phyloP scores from a whole-genome alignment of 2,888 invertebrate genomes.

The Sisyra nigra region DNA sequence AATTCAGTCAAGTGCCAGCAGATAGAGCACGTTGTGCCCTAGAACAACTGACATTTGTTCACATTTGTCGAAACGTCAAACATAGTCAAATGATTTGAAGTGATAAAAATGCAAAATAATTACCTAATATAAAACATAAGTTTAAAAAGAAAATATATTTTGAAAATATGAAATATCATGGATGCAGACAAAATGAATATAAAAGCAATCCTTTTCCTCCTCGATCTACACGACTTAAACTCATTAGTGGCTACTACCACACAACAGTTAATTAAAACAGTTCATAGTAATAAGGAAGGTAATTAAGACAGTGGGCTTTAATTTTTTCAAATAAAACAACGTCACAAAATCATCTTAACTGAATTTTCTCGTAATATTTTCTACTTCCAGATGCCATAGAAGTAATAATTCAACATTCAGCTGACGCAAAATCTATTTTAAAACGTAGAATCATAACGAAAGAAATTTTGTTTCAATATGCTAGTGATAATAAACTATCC shows the following conservation, averaged over 20 bases:
- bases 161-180: not conserved
- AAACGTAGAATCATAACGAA: constrained; percentile 33
- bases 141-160: constrained; percentile 1
- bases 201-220: not conserved
- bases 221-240: not conserved
- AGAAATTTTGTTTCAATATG: constrained; percentile 35
- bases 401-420: constrained; percentile 31
- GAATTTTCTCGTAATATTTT: not conserved
- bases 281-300: not conserved
- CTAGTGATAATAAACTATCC: constrained; percentile 29
- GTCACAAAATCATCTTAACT: too few relatives aligned
- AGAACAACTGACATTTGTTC: too few relatives aligned
- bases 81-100: too few relatives aligned
- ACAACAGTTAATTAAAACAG: not conserved
- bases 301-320: not conserved
- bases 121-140: too few relatives aligned
- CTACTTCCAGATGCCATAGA: constrained; percentile 31
- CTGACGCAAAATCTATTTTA: constrained; percentile 29
- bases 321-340: too few relatives aligned
- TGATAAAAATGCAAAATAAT: too few relatives aligned
- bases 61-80: too few relatives aligned
- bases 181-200: not conserved
- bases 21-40: too few relatives aligned
- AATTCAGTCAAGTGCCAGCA: too few relatives aligned
- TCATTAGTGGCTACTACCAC: not conserved